Base-by-base conservation (phyloP, 2,888 invertebrate genomes). In the Tuta absoluta region DNA sequence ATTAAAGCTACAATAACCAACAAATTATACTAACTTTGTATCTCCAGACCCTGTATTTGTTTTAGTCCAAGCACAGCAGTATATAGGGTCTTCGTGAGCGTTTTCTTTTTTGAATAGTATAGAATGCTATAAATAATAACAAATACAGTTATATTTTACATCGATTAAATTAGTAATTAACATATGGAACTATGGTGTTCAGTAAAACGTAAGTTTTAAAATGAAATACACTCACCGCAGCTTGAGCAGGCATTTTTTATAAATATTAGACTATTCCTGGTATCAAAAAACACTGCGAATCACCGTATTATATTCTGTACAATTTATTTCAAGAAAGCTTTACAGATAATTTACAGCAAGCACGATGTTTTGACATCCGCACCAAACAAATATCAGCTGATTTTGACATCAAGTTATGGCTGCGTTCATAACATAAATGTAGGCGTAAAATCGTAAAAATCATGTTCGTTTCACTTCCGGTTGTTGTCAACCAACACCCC, bases 51-150 rank as follows among this genome's bases (percentile, higher is more conserved):
- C 56, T 63, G 89, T 91, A 49, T 81, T 81, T 17, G 84, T 78
- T 74, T 94, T 93, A 1, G 96, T 95, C 98, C 98, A 98, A 1
- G 95, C 95, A 88, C 98, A 97, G 67, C 95, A 95, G 96, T 98
- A 99, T 75, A 99, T 96, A 67, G 96, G 95, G 79, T 98, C 97
- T 56, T 96, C 96, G 77, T 99, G 98, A 3, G 98, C 98, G 81
- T 94, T 93, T 82, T 96, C 96, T 78, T 95, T 95, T 88, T 95
- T 96, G 66, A 93, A 89, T 60, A 95, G 79, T 67, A 96, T 80
- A 0, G 96, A 94, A 88, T 94, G 94, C 95, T 95, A 80, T 45
- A 91, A 92, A 53, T 1, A 62, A 19, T 11, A 33, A 33, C 11
- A n/a, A 19, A 10, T 10, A 14, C 2, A 14, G 4, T 24, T 1